Evolutionary conservation across 2,888 invertebrate species (phyloP), one percentile per base, ranked within the genome.

Genomic region (Cyclophora punctaria): DNA sequence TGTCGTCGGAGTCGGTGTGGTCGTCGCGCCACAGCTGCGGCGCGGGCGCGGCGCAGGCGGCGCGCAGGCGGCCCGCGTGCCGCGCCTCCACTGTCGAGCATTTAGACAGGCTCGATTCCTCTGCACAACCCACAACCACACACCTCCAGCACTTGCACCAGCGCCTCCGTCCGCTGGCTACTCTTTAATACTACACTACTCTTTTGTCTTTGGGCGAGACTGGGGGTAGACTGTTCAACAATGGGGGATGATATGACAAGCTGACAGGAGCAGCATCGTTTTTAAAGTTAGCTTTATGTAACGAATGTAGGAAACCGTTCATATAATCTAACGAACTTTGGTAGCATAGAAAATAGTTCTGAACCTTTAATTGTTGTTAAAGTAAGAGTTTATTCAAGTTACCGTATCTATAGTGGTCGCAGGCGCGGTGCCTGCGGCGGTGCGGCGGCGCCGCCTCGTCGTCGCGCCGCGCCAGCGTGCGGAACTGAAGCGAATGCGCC

Each of bases 401-500:
- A 88, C 88, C 89, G 62, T 89, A 89, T 73, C 89, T 69, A 67
- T 88, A 88, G 64, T 89, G 88, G 60, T 89, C 89, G 69, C 87
- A 88, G 58, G 83, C 78, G 58, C 85, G 80, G 35, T 76, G 75
- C 5, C 87, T 75, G 54, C 84, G 78, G 60, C 84, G 73, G 65
- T 84, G 82, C 67, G 84, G 83, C 52, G 86, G 83, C 65, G 84
- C 78, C 41, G 87, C 83, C 64, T 88, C 87, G 65, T 86, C 84
- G 33, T 92, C 92, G 47, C 91, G 90, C 51, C 94, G 92, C 47
- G 94, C 94, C 59, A 94, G 93, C 53, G 94, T 94, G 70, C 94
- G 93, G 79, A 94, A 93, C 75, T 94, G 94, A 87, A 94, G 92
- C 53, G 94, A 93, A 73, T 94, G 94, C 59, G 93, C 89, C 46